Evolutionary conservation across 2,797 vertebrate species (phyloP), one percentile per base, ranked within the genome.

Genomic region (Brotula barbata): DNA sequence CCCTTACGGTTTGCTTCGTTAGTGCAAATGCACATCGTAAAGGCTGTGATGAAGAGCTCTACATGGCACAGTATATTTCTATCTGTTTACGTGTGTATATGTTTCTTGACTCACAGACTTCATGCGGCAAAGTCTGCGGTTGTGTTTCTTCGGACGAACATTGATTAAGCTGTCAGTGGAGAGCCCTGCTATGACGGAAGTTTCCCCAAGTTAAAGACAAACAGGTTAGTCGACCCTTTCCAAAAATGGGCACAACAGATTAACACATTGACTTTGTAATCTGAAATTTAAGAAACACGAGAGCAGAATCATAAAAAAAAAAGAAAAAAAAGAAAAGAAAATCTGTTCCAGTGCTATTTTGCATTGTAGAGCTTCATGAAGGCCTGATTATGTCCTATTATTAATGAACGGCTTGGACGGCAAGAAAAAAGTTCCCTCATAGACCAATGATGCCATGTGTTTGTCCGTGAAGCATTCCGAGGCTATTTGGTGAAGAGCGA

Each of bases 311-410:
- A 36, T 36, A 39, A 39, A 39, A 33, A 33, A 39, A 39, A 15
- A 6, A 39, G 22, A 3, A 19, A 21, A 60, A 51, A 44, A 53
- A 42, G 45, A 34, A 60, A 36, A 43, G 58, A n/a, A n/a, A n/a
- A n/a, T n/a, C n/a, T n/a, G n/a, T 57, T 83, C 81, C 79, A 86
- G 80, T 83, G 80, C 73, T 71, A 52, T 66, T 81, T 77, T 69
- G 58, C 49, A 71, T 59, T 40, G 46, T 42, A 62, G 53, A 64
- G 52, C 45, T 56, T 51, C 52, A 54, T 53, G 34, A 28, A 28
- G 20, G 1, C 9, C 37, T 39, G n/a, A 39, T 19, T 65, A 55
- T 55, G 53, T 59, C 21, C 20, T 22, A 16, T 47, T 6, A 21
- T 43, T 36, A 40, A 39, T 40, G 23, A 31, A n/a, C 36, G 23